Conservation (phyloP, 2,888 invertebrate species). For the Sesia bembeciformis region DNA sequence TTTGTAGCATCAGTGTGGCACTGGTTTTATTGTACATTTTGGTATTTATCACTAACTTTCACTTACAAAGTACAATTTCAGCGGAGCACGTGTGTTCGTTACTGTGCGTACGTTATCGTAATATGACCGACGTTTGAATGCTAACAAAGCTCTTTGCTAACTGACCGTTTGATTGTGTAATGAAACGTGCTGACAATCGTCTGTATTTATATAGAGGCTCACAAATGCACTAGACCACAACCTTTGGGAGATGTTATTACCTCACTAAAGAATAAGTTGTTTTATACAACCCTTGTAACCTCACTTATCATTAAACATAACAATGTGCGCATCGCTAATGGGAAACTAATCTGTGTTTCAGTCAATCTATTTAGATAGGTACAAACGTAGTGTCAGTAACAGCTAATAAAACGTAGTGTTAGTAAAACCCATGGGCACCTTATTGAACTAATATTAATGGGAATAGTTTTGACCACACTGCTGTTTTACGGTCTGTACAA, state of each 20-base stretch:
- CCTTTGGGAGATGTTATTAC: conserved; percentile 25
- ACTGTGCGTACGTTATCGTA: background rate
- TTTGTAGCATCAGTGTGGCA: conserved; percentile 66
- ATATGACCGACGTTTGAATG: background rate
- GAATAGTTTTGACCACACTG: no score
- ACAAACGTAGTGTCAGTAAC: no score
- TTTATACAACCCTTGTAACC: no score
- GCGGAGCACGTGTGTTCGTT: background rate
- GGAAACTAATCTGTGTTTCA: no score
- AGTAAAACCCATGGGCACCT: no score
- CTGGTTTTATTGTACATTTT: conserved; percentile 61
- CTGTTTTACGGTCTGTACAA: no score
- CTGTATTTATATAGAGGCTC: conserved; percentile 48
- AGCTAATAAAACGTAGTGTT: no score
- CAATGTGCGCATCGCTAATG: background rate
- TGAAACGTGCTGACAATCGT: conserved; percentile 29
- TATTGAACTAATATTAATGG: no score
- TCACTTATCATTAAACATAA: no score
- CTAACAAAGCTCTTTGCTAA: conserved; percentile 17
- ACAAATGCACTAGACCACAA: conserved; percentile 8
- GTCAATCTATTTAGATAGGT: no score
- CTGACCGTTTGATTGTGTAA: conserved; percentile 36
- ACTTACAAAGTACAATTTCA: background rate
- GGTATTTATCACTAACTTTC: background rate
- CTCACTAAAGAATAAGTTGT: conserved; percentile 1